A percentile compares a stretch with the other conserved stretches of the same genome.
Evolutionary conservation across 2,888 invertebrate genomes (phyloP).

Genomic region (Hirudinaria manillensis): DNA sequence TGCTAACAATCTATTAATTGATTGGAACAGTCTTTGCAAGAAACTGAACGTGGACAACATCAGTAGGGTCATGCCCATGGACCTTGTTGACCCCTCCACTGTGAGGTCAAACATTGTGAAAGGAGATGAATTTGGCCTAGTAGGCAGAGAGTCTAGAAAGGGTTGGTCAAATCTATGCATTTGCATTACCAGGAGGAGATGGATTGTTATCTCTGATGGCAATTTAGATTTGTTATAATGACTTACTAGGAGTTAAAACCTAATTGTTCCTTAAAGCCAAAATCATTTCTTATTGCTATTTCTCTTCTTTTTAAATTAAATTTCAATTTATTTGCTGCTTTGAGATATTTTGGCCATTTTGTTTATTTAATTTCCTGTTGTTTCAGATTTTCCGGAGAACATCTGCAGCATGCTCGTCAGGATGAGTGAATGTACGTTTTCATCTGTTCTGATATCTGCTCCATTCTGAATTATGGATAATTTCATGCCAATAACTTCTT

Average conservation of each 20-base stretch:
- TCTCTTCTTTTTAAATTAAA: too few species aligned
- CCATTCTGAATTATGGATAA: too few species aligned
- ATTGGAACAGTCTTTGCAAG: not conserved
- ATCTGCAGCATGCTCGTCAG: not conserved
- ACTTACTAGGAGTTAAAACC: too few species aligned
- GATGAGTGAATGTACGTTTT: slow-evolving; percentile 1
- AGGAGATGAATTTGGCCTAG: not conserved
- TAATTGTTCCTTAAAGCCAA: too few species aligned
- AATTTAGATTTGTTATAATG: not conserved
- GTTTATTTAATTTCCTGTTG: not conserved
- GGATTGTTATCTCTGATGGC: not conserved
- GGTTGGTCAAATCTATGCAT: not conserved
- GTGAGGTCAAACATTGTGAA: not conserved
- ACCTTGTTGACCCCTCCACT: not conserved
- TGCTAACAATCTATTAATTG: not conserved
- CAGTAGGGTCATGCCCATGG: not conserved
- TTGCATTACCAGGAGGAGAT: not conserved
- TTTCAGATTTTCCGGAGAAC: slow-evolving; percentile 2
- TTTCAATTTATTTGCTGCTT: too few species aligned
- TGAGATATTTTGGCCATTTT: not conserved
- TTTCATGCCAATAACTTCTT: too few species aligned
- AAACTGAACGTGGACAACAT: not conserved
- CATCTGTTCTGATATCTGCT: not conserved
- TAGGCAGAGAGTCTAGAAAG: not conserved
- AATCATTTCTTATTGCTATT: too few species aligned